phyloP scores from a whole-genome alignment of 2,888 invertebrate genomes.

The Lasioglossum morio region DNA sequence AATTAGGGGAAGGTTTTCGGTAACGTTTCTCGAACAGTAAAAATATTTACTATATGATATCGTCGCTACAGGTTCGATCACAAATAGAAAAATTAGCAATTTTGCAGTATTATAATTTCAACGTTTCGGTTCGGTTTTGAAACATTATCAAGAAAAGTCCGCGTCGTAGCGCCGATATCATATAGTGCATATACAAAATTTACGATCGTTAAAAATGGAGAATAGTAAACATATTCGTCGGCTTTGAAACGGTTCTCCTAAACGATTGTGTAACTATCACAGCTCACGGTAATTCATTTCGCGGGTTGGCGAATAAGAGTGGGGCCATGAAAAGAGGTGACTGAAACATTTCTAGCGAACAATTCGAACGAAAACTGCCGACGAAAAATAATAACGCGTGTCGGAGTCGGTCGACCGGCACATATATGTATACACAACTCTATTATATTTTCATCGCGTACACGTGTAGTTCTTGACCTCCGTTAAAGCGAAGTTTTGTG shows the following conservation, averaged over 20 bases:
- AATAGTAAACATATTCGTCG: background rate
- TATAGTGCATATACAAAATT: no score
- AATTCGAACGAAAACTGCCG: background rate
- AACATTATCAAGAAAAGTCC: no score
- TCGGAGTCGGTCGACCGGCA: background rate
- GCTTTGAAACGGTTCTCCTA: background rate
- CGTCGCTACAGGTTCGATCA: no score
- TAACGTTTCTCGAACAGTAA: background rate
- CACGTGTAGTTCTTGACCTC: slow-evolving; percentile 16
- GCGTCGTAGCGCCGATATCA: no score
- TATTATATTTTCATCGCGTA: background rate
- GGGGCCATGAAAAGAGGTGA: background rate
- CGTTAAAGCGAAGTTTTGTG: slow-evolving; percentile 11
- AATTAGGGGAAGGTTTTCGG: background rate
- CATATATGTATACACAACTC: background rate
- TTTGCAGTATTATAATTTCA: no score
- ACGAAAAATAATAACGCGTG: background rate
- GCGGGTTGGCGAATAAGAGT: background rate
- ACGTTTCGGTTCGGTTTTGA: no score
- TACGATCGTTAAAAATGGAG: no score
- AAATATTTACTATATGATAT: no score
- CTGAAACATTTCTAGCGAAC: background rate
- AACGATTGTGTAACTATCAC: background rate
- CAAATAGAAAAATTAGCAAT: no score
- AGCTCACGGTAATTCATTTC: background rate